Evolutionary conservation across 1,140 invertebrate genomes (phyloP), one percentile per base, ranked within the genome.

Genomic region (Yoshiicerus persimilis): DNA sequence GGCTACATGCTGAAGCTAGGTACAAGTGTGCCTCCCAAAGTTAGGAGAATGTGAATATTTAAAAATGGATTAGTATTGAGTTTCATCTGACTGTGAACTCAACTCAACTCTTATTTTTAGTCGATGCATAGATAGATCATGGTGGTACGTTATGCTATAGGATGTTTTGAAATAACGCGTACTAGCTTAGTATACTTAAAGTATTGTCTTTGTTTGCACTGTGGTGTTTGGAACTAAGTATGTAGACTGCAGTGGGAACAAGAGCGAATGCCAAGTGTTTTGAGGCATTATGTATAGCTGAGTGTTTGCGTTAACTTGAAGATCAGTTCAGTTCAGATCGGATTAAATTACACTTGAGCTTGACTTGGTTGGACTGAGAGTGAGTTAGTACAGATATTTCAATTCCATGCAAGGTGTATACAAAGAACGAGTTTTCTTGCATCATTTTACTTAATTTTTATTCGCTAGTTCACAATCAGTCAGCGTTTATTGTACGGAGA

Each of bases 341-440:
- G 75, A 80, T 80, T 80, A 80, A 80, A 80, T 80, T 80, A 80
- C 75, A 80, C 75, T 80, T 80, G 75, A 80, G 75, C 30, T 80
- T 80, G 75, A 80, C 75, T 80, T 80, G 64, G 64, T 27, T 80
- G 66, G 75, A 80, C 75, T 80, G 75, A 80, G 16, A 30, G 66
- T 30, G 66, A 30, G 66, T 30, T 30, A 70, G 25, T 70, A 70
- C 25, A 70, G 66, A 56, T 70, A 70, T 70, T 30, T 13, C 66
- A 70, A 30, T 30, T 80, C 32, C 47, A 34, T 80, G 16, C 75
- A 38, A 80, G 75, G 75, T 80, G 75, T 38, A 80, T 38, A 80
- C 32, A n/a, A 34, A 77, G 70, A 80, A 80, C 75, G 32, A 38
- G 75, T 80, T 80, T 80, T 80, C 30, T 80, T 38, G 75, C 75